Evolutionary conservation across 1,140 invertebrate species (phyloP).

Genomic region (Drosophila dunni): DNA sequence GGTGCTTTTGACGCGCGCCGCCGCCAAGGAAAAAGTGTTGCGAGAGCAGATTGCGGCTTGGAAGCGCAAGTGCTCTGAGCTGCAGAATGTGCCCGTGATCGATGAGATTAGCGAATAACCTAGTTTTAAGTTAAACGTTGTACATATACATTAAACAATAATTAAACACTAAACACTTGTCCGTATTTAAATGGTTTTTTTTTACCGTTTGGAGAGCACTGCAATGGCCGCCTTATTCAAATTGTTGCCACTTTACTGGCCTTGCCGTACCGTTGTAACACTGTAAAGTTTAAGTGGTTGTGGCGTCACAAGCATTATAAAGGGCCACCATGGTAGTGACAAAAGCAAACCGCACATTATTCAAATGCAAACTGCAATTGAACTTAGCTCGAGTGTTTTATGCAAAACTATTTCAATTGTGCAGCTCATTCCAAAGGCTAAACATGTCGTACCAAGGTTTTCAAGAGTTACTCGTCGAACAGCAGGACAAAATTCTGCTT

Average conservation of each 20-base stretch:
- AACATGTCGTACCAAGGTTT: conserved; percentile 61
- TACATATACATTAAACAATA: neutral
- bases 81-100: conserved; percentile 84
- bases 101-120: conserved; percentile 83
- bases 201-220: too few relatives aligned
- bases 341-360: too few relatives aligned
- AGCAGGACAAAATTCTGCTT: conserved; percentile 75
- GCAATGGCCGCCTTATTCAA: too few relatives aligned
- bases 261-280: too few relatives aligned
- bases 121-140: conserved; percentile 37
- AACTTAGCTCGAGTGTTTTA: neutral
- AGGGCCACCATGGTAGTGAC: too few relatives aligned
- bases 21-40: conserved; percentile 82
- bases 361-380: neutral
- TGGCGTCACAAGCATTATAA: too few relatives aligned
- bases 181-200: neutral
- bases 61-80: conserved; percentile 82
- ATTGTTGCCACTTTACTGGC: too few relatives aligned
- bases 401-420: neutral
- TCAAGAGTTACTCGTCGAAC: conserved; percentile 58
- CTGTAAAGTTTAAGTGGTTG: too few relatives aligned
- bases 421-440: neutral
- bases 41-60: conserved; percentile 73
- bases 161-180: conserved; percentile 1
- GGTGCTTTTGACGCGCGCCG: conserved; percentile 77